Conservation (phyloP, 2,888 invertebrate genomes). For the Epinotia demarniana region DNA sequence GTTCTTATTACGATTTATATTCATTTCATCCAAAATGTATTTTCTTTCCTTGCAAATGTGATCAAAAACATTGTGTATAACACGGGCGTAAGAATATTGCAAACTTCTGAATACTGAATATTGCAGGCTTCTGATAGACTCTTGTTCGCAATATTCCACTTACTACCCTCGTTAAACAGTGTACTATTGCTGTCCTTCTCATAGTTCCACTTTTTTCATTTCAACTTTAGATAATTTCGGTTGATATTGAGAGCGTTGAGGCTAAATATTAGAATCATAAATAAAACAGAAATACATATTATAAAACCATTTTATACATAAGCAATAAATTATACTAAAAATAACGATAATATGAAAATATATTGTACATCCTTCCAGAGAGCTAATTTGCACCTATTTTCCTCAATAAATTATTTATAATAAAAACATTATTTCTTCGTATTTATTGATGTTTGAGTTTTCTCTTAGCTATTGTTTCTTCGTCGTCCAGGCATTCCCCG, state of each 20-base stretch:
- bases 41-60: too few species aligned
- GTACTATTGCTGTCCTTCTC: too few species aligned
- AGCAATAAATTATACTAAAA: slow-evolving; percentile 25
- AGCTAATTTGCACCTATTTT: slow-evolving; percentile 28
- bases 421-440: slow-evolving; percentile 3
- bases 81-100: too few species aligned
- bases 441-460: slow-evolving; percentile 66
- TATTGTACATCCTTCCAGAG: slow-evolving; percentile 13
- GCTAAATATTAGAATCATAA: not conserved
- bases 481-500: slow-evolving; percentile 84
- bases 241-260: not conserved
- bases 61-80: too few species aligned
- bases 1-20: too few species aligned
- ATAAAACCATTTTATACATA: slow-evolving; percentile 20
- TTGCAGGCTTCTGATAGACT: too few species aligned
- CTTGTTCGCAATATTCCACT: too few species aligned
- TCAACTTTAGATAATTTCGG: too few species aligned
- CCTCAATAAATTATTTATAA: slow-evolving; percentile 51
- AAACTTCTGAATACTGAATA: too few species aligned
- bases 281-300: not conserved
- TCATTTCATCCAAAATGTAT: too few species aligned
- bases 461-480: slow-evolving; percentile 69
- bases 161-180: too few species aligned
- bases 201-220: too few species aligned
- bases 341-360: slow-evolving; percentile 35